A percentile compares a stretch with the other conserved stretches of the same genome.
These are phyloP conservation scores for Drosophila azteca DNA, from an alignment of 1,140 invertebrate genomes.

Conservation along the genomic window DNA sequence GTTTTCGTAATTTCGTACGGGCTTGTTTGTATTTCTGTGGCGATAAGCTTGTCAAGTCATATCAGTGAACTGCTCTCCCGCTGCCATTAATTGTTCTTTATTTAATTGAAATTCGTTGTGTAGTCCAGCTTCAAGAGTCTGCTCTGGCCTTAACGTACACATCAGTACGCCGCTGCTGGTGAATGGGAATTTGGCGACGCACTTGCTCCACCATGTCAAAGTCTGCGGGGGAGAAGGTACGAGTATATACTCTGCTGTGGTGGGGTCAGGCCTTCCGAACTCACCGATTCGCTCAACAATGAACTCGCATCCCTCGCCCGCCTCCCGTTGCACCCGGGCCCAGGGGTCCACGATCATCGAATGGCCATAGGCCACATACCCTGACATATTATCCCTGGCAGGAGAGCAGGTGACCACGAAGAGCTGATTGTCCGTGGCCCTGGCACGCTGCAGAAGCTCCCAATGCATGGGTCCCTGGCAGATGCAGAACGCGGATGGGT, in stretches of 20 bases:
- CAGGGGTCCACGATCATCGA: constrained; percentile 94
- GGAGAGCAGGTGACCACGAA: constrained; percentile 90
- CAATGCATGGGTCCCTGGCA: constrained; percentile 97
- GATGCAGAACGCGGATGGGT: constrained; percentile 98
- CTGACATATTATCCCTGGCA: constrained; percentile 88
- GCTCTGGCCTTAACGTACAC: constrained; percentile 86
- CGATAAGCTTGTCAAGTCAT: constrained; percentile 57
- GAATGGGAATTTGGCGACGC: constrained; percentile 91
- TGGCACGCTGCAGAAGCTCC: constrained; percentile 91
- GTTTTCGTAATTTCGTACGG: too few relatives aligned
- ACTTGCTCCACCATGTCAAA: constrained; percentile 89
- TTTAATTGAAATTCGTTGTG: constrained; percentile 23
- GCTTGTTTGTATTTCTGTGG: constrained; percentile 7
- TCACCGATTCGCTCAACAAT: constrained; percentile 89
- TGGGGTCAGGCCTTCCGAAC: background rate
- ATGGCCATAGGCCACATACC: constrained; percentile 95
- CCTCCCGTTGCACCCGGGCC: constrained; percentile 90
- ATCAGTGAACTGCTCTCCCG: constrained; percentile 66
- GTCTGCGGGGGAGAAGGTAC: constrained; percentile 86
- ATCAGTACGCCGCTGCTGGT: constrained; percentile 90
- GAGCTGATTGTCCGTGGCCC: constrained; percentile 95
- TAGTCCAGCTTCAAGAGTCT: constrained; percentile 4
- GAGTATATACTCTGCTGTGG: background rate
- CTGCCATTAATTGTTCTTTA: constrained; percentile 36
- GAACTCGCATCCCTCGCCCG: constrained; percentile 89